A percentile compares a stretch with the other conserved stretches of the same genome.
phyloP scores from a whole-genome alignment of 2,888 invertebrate genomes.

The Hirtodrosophila histrioides region DNA sequence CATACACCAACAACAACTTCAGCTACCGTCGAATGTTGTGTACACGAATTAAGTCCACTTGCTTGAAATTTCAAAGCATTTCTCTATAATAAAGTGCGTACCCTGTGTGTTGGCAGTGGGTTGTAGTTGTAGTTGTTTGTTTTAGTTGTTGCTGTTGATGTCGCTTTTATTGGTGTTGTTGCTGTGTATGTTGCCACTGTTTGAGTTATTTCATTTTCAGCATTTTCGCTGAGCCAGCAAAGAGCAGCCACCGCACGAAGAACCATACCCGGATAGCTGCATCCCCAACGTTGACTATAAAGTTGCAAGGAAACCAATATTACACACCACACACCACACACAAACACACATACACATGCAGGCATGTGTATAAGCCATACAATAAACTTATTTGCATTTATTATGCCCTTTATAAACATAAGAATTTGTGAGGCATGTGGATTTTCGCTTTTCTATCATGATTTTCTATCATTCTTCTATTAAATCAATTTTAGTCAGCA shows the following conservation, averaged over 20 bases:
- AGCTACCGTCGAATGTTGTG: constrained; percentile 12
- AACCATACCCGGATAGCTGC: constrained; percentile 2
- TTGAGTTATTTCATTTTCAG: constrained; percentile 61
- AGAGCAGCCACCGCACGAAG: constrained; percentile 16
- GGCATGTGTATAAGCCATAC: constrained; percentile 1
- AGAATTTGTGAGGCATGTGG: constrained; percentile 10
- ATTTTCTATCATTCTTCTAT: too few species aligned
- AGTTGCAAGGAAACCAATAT: constrained; percentile 56
- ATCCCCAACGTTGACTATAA: constrained; percentile 34
- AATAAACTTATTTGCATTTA: constrained; percentile 56
- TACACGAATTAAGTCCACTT: constrained; percentile 74
- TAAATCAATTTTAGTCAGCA: too few species aligned
- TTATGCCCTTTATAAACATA: constrained; percentile 45
- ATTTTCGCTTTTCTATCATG: neutral
- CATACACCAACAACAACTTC: constrained; percentile 10
- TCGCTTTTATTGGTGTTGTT: constrained; percentile 19
- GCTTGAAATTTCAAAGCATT: constrained; percentile 64
- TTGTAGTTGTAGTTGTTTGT: too few species aligned
- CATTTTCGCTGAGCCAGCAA: constrained; percentile 45
- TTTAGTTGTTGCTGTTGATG: constrained; percentile 16
- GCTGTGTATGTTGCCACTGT: constrained; percentile 38
- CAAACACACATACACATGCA: constrained; percentile 8
- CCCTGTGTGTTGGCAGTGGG: constrained; percentile 1
- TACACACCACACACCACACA: constrained; percentile 30
- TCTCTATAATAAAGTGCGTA: constrained; percentile 72